Conservation (phyloP, 2,888 invertebrate species). For the Amblyteles armatorius region DNA sequence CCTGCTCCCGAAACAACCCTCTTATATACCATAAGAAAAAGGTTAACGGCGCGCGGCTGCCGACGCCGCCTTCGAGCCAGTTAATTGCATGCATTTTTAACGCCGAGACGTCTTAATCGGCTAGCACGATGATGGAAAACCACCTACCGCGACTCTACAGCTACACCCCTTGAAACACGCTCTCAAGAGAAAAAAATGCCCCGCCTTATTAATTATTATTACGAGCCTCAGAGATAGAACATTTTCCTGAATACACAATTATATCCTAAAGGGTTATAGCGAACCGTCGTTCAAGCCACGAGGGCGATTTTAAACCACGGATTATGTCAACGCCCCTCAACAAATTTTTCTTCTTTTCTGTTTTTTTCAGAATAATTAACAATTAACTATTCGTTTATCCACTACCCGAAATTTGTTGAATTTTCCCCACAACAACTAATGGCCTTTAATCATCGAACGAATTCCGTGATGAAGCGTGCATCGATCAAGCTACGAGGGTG, state of each 20-base stretch:
- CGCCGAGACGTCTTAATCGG: conserved; percentile 81
- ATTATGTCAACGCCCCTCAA: conserved; percentile 55
- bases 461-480: not conserved
- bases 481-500: not conserved
- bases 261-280: conserved; percentile 53
- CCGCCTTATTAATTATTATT: conserved; percentile 66
- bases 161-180: conserved; percentile 33
- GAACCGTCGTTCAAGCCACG: not conserved
- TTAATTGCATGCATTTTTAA: conserved; percentile 84
- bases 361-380: not conserved
- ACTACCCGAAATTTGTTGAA: not conserved
- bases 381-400: not conserved
- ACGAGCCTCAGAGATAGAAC: conserved; percentile 55
- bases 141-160: conserved; percentile 67
- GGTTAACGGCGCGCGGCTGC: conserved; percentile 54
- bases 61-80: conserved; percentile 65
- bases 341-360: conserved; percentile 18
- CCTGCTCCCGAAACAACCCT: conserved; percentile 59
- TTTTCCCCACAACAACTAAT: not conserved
- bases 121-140: conserved; percentile 78
- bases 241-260: conserved; percentile 54
- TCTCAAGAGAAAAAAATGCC: conserved; percentile 30
- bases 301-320: conserved; percentile 26
- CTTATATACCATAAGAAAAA: conserved; percentile 57
- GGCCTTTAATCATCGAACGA: not conserved